Percentiles rank a stretch among this genome's conserved stretches.
Evolutionary conservation across 1,140 invertebrate genomes (phyloP).

Genomic region (Ruditapes philippinarum): DNA sequence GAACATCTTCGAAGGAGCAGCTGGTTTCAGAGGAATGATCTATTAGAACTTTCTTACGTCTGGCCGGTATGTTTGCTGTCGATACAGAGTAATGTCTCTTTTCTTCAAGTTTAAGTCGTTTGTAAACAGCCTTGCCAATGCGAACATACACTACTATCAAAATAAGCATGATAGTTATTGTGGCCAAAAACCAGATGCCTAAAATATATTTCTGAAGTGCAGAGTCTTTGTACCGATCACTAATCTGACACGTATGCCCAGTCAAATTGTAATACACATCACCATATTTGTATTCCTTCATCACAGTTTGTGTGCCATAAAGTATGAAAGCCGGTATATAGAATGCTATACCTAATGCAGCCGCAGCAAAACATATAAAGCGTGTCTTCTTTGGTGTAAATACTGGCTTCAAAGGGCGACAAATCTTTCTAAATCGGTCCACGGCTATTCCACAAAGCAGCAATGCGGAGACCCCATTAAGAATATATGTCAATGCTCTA

Average conservation of each 20-base stretch:
- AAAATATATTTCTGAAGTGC: background rate
- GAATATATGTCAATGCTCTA: constrained; percentile 72
- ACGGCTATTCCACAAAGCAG: constrained; percentile 61
- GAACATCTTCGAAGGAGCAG: constrained; percentile 48
- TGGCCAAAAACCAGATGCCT: constrained; percentile 42
- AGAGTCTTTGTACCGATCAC: constrained; percentile 39
- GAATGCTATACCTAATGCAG: background rate
- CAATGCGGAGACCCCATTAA: constrained; percentile 72
- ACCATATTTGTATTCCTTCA: background rate
- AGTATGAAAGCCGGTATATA: constrained; percentile 48
- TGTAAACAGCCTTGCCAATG: constrained; percentile 45
- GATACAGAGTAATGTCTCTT: constrained; percentile 43
- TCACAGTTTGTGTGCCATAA: constrained; percentile 48
- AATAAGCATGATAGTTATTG: constrained; percentile 18
- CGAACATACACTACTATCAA: constrained; percentile 25
- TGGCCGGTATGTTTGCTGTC: background rate
- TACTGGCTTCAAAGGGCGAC: constrained; percentile 63
- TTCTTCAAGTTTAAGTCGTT: constrained; percentile 47
- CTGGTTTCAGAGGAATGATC: constrained; percentile 45
- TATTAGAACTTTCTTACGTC: background rate
- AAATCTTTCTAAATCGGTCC: constrained; percentile 69
- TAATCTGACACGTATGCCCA: constrained; percentile 45
- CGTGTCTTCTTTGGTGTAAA: constrained; percentile 42
- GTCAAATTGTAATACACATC: background rate
- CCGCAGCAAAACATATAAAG: background rate